Conservation (phyloP, 2,888 invertebrate species). For the Agapostemon virescens region DNA sequence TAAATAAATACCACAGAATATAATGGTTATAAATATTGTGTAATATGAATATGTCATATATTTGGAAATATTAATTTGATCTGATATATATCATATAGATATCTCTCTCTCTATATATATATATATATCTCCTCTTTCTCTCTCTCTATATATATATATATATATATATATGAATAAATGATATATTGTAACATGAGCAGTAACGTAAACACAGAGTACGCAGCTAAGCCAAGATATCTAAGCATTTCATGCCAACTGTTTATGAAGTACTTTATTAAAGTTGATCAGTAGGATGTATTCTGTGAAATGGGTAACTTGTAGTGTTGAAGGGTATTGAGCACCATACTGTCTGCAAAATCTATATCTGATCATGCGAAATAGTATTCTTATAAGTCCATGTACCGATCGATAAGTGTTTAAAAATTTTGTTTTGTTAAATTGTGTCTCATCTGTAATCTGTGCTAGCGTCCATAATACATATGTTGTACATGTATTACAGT, state of each 20-base stretch:
- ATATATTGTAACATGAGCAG: constrained; percentile 30
- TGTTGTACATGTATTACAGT: constrained; percentile 68
- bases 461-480: constrained; percentile 62
- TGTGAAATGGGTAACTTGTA: constrained; percentile 55
- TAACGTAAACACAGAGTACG: constrained; percentile 56
- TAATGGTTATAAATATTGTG: constrained; percentile 7
- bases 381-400: constrained; percentile 63
- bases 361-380: constrained; percentile 61
- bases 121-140: too few relatives aligned
- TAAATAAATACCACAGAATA: constrained; percentile 30
- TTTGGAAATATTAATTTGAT: constrained; percentile 13
- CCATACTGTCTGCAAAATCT: constrained; percentile 57
- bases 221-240: constrained; percentile 58
- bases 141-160: too few relatives aligned
- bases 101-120: too few relatives aligned
- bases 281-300: constrained; percentile 54
- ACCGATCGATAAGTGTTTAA: constrained; percentile 67
- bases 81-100: not conserved
- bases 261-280: constrained; percentile 50
- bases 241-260: constrained; percentile 57
- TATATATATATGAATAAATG: constrained; percentile 18
- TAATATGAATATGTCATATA: constrained; percentile 14
- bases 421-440: constrained; percentile 53
- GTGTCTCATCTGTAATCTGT: constrained; percentile 66
- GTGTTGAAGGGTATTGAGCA: constrained; percentile 58